These are phyloP conservation scores for Crax fasciolata DNA, from an alignment of 2,797 vertebrate species.

Conservation along the genomic window DNA sequence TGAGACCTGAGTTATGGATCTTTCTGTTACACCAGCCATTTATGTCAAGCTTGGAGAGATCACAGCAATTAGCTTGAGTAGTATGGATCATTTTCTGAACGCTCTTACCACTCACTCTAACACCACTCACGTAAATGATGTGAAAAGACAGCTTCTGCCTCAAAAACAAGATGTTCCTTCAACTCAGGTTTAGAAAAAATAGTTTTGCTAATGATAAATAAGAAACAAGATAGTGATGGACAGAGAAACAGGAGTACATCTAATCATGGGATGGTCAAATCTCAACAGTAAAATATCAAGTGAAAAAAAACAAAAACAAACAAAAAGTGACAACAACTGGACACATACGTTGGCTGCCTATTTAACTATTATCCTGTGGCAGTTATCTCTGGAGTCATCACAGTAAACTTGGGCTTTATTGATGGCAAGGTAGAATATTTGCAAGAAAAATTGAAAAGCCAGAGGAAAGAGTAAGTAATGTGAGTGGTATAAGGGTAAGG, in stretches of 20 bases:
- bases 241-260: neutral
- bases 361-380: neutral
- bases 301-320: neutral
- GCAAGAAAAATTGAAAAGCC: neutral
- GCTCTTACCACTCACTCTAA: neutral
- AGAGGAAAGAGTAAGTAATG: neutral
- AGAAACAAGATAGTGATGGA: neutral
- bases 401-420: neutral
- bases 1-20: conserved; percentile 5
- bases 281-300: neutral
- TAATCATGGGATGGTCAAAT: neutral
- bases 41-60: neutral
- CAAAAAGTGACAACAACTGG: neutral
- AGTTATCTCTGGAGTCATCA: neutral
- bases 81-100: neutral
- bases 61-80: conserved; percentile 29
- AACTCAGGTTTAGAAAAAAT: neutral
- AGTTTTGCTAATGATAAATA: neutral
- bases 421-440: neutral
- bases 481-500: neutral
- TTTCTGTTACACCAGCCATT: conserved; percentile 45
- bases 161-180: neutral
- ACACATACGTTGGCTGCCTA: neutral
- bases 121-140: neutral
- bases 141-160: neutral